Evolutionary conservation across 1,140 invertebrate genomes (phyloP).

Genomic region (Bombus haemorrhoidalis): DNA sequence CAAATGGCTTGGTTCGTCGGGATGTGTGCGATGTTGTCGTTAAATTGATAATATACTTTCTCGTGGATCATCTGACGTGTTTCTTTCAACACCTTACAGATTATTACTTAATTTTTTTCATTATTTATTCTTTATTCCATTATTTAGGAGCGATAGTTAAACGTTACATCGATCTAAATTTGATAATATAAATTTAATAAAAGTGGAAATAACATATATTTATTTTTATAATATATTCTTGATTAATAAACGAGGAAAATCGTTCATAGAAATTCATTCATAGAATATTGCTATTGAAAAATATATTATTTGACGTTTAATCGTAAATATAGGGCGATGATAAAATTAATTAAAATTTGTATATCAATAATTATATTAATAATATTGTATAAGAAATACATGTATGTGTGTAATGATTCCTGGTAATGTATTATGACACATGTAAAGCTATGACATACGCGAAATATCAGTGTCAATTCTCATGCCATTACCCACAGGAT

Average conservation of each 20-base stretch:
- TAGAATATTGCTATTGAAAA: background rate
- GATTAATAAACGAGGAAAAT: background rate
- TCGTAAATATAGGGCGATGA: background rate
- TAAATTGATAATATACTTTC: constrained; percentile 40
- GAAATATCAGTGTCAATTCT: background rate
- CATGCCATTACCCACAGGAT: background rate
- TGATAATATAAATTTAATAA: background rate
- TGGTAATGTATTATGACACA: too few relatives aligned
- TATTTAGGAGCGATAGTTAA: background rate
- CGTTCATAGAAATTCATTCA: background rate
- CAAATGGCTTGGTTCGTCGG: constrained; percentile 17
- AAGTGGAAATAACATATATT: too few relatives aligned
- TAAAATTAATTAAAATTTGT: background rate
- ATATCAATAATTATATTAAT: background rate
- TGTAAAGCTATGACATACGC: too few relatives aligned
- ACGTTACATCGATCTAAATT: background rate
- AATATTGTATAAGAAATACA: too few relatives aligned
- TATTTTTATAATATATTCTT: too few relatives aligned
- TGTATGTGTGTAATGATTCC: too few relatives aligned
- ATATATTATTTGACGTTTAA: background rate
- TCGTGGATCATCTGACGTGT: background rate
- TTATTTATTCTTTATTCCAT: too few relatives aligned
- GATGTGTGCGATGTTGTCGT: constrained; percentile 36
- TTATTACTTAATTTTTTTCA: background rate
- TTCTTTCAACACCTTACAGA: background rate